These are phyloP conservation scores for Silurus meridionalis DNA, from an alignment of 2,113 vertebrate species.

Conservation along the genomic window DNA sequence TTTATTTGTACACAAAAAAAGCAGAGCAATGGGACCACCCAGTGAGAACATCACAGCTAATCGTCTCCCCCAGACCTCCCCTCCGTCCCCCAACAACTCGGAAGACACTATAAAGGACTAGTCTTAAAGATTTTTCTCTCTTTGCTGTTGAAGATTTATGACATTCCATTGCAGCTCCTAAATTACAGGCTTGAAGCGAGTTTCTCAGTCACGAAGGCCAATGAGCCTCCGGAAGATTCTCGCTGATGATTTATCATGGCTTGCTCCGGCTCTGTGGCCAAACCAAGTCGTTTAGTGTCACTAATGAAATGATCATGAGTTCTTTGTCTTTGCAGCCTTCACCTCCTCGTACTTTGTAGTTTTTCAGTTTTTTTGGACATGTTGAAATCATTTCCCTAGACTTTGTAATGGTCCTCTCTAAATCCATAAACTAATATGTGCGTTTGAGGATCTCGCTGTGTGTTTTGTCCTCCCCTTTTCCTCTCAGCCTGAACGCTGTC, in stretches of 20 bases:
- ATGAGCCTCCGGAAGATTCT: slow-evolving; percentile 61
- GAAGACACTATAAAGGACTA: slow-evolving; percentile 35
- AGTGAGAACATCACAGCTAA: slow-evolving; percentile 73
- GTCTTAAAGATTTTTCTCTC: slow-evolving; percentile 49
- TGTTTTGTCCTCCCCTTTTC: slow-evolving; percentile 28
- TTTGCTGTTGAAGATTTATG: slow-evolving; percentile 73
- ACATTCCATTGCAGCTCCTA: slow-evolving; percentile 72
- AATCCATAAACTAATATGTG: slow-evolving; percentile 46
- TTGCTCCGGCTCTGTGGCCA: slow-evolving; percentile 45
- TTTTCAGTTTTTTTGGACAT: slow-evolving; percentile 40
- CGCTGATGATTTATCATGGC: slow-evolving; percentile 56
- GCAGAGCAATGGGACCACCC: slow-evolving; percentile 73
- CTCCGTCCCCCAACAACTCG: slow-evolving; percentile 26
- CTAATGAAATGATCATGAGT: slow-evolving; percentile 37
- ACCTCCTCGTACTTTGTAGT: slow-evolving; percentile 14
- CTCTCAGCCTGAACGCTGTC: background rate
- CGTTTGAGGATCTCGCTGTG: slow-evolving; percentile 38
- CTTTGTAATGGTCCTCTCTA: slow-evolving; percentile 9
- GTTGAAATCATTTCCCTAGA: slow-evolving; percentile 47
- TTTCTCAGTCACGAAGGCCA: slow-evolving; percentile 69
- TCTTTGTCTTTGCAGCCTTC: slow-evolving; percentile 36
- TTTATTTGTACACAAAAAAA: slow-evolving; percentile 81
- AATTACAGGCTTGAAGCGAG: slow-evolving; percentile 78
- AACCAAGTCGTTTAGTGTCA: slow-evolving; percentile 49
- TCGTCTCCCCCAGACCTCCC: slow-evolving; percentile 33